These are phyloP conservation scores for Bombus waltoni DNA, from an alignment of 1,140 invertebrate species.

Conservation along the genomic window DNA sequence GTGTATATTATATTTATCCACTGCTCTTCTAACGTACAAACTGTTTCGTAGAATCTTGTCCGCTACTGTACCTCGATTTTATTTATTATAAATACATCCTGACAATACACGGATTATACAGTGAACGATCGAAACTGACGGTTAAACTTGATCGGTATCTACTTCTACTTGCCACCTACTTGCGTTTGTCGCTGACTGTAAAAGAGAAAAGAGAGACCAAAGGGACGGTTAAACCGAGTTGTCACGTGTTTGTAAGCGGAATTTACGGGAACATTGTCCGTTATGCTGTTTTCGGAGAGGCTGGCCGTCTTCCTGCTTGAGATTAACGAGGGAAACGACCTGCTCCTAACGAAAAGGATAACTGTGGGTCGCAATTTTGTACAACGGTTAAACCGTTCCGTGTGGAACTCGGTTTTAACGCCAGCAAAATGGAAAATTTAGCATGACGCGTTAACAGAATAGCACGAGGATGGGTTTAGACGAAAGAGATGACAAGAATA, in stretches of 20 bases:
- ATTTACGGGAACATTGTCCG: not conserved
- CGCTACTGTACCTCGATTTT: no score
- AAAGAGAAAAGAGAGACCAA: not conserved
- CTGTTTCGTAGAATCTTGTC: no score
- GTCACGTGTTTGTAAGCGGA: not conserved
- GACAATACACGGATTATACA: no score
- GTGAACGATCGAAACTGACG: no score
- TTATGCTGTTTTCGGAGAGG: not conserved
- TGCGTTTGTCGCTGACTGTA: no score
- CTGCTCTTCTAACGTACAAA: no score
- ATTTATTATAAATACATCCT: no score
- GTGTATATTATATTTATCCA: no score
- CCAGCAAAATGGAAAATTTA: conserved; percentile 8
- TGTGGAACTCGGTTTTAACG: not conserved
- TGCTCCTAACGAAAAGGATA: no score
- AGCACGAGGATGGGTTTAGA: not conserved
- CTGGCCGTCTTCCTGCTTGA: not conserved
- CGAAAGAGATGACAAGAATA: not conserved
- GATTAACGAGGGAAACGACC: conserved; percentile 17
- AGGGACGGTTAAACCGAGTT: not conserved
- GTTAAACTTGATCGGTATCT: no score
- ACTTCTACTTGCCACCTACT: no score
- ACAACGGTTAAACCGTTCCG: conserved; percentile 7
- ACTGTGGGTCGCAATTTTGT: not conserved
- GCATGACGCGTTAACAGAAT: not conserved